phyloP scores from a whole-genome alignment of 2,797 vertebrate genomes.

The Lepidocolaptes lacrymiger region DNA sequence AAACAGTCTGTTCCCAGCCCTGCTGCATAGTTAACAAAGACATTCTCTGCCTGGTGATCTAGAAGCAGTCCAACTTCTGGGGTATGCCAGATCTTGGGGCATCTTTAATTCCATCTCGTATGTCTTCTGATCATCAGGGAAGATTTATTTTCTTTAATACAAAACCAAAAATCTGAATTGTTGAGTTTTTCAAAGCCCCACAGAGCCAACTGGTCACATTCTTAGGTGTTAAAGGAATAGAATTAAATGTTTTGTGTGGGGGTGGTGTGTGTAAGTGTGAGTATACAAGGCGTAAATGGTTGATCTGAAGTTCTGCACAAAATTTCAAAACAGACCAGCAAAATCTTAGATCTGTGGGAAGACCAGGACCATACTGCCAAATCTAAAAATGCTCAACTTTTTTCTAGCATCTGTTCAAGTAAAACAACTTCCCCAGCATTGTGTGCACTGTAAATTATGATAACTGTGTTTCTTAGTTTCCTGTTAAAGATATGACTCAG shows the following conservation, averaged over 20 bases:
- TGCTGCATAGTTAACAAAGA: background rate
- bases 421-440: background rate
- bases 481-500: background rate
- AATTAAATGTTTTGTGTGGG: background rate
- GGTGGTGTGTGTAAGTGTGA: background rate
- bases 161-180: background rate
- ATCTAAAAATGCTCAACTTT: background rate
- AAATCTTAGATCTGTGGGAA: background rate
- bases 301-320: background rate
- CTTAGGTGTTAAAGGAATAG: background rate
- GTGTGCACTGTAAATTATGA: background rate
- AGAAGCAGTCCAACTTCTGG: background rate
- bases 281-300: background rate
- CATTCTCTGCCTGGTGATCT: background rate
- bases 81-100: background rate
- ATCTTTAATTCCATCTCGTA: background rate
- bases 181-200: background rate
- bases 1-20: background rate
- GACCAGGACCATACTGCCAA: background rate
- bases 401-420: background rate
- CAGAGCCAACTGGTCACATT: background rate
- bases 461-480: slow-evolving; percentile 18
- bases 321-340: slow-evolving; percentile 3
- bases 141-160: background rate
- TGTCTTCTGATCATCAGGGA: background rate